Conservation (phyloP, 2,113 vertebrate species). For the Poicephalus meyeri region DNA sequence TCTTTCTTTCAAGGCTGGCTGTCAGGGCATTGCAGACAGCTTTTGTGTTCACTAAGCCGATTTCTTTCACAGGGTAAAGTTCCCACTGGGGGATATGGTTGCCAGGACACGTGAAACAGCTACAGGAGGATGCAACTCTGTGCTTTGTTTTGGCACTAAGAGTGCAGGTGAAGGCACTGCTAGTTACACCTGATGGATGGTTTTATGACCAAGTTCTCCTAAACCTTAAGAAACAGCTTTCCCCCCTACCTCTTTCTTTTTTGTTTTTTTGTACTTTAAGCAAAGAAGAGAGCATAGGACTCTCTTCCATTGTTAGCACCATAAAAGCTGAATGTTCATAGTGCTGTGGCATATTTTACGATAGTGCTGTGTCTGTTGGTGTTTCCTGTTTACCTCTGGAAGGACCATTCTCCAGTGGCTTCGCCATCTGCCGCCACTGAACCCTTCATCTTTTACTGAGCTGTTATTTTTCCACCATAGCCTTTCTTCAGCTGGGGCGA, state of each 20-base stretch:
- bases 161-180: background rate
- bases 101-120: slow-evolving; percentile 66
- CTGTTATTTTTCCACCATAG: background rate
- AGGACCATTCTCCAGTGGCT: background rate
- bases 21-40: slow-evolving; percentile 59
- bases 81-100: slow-evolving; percentile 68
- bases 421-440: fast-evolving
- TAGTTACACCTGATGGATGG: background rate
- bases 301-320: background rate
- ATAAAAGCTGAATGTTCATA: background rate
- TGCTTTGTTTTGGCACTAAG: background rate
- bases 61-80: slow-evolving; percentile 69
- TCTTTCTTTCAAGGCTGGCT: slow-evolving; percentile 68
- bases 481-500: background rate
- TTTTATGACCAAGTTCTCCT: background rate
- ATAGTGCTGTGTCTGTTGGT: background rate
- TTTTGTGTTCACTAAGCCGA: slow-evolving; percentile 69
- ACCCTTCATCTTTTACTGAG: background rate
- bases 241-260: background rate
- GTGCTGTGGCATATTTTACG: fast-evolving
- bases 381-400: background rate
- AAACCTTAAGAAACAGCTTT: background rate
- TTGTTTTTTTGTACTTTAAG: background rate
- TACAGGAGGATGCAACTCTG: slow-evolving; percentile 4
- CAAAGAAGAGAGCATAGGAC: background rate